Evolutionary conservation across 2,113 vertebrate species (phyloP).

Genomic region (Pachyramphus minor): DNA sequence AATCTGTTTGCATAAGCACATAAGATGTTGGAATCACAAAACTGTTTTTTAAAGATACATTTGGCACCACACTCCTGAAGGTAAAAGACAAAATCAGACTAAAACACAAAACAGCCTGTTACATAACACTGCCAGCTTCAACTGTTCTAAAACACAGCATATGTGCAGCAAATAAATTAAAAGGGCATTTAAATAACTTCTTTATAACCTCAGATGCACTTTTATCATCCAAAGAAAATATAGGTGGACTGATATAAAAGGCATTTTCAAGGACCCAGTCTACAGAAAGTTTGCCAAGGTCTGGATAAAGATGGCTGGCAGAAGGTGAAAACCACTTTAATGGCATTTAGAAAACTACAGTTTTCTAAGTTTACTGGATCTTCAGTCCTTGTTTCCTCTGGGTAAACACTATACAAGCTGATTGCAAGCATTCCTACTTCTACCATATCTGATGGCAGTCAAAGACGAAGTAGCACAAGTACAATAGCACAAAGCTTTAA

Average conservation of each 20-base stretch:
- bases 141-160: neutral
- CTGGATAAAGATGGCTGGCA: neutral
- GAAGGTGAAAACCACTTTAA: neutral
- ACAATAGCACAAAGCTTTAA: neutral
- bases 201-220: neutral
- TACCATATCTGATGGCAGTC: neutral
- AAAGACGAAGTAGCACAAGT: neutral
- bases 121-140: neutral
- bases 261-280: neutral
- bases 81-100: neutral
- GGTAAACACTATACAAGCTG: neutral
- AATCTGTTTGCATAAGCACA: neutral
- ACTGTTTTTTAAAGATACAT: neutral
- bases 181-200: neutral
- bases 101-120: neutral
- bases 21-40: neutral
- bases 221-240: neutral
- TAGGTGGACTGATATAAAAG: rapidly evolving
- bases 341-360: neutral
- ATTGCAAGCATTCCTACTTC: neutral
- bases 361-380: neutral
- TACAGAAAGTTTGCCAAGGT: neutral
- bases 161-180: neutral
- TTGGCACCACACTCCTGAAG: neutral
- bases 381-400: neutral